Evolutionary conservation across 2,888 invertebrate species (phyloP).

Genomic region (Prenolepis imparis): DNA sequence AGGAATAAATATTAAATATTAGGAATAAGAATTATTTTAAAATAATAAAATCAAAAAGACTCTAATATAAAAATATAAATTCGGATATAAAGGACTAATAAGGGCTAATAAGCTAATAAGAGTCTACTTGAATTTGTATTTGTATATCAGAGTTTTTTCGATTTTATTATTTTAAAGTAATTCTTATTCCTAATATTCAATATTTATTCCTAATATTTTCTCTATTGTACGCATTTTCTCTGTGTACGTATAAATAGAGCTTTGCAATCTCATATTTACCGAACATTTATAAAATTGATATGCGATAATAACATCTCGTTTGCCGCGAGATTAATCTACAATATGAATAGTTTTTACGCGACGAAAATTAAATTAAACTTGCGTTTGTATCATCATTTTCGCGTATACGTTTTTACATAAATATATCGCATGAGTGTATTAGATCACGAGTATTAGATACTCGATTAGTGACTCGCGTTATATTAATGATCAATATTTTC

Average conservation of each 20-base stretch:
- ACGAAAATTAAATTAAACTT: not conserved
- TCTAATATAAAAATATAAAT: no score
- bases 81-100: no score
- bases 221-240: no score
- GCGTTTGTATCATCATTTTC: not conserved
- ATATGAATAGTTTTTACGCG: not conserved
- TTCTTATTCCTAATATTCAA: no score
- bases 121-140: no score
- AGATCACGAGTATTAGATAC: slow-evolving; percentile 20
- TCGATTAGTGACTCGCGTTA: not conserved
- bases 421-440: not conserved
- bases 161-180: no score
- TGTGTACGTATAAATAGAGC: not conserved
- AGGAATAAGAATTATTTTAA: no score
- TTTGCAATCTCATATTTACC: not conserved
- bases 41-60: no score
- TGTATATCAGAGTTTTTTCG: no score
- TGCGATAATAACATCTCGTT: not conserved
- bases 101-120: no score
- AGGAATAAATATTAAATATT: no score
- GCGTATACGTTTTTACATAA: not conserved
- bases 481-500: slow-evolving; percentile 47
- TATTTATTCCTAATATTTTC: no score
- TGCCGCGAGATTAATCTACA: not conserved
- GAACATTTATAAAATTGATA: not conserved